A percentile compares a stretch with the other conserved stretches of the same genome.
Conservation (phyloP, 1,140 invertebrate species). For the Paramacrobiotus metropolitanus region DNA sequence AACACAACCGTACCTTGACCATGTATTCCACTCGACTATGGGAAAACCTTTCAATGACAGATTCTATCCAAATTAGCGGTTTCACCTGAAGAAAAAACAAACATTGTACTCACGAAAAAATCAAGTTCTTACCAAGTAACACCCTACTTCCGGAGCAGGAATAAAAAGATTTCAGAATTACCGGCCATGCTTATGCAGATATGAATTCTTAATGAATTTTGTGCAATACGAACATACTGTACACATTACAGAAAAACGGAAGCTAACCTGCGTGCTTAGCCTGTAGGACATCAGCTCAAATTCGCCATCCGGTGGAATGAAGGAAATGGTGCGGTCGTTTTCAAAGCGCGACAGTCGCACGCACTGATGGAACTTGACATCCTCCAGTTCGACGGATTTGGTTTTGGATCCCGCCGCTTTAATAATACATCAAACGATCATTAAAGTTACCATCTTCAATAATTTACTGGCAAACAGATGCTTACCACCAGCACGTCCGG, state of each 20-base stretch:
- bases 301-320: slow-evolving; percentile 96
- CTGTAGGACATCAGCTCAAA: slow-evolving; percentile 99
- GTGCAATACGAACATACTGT: no score
- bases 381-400: slow-evolving; percentile 94
- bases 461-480: no score
- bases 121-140: no score
- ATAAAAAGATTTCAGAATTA: no score
- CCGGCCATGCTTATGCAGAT: no score
- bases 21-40: slow-evolving; percentile 96
- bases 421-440: no score
- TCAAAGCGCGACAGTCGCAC: slow-evolving; percentile 89
- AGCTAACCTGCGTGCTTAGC: slow-evolving; percentile 69
- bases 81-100: slow-evolving; percentile 38
- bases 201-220: no score
- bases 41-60: slow-evolving; percentile 91
- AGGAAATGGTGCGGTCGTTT: slow-evolving; percentile 93
- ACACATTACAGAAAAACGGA: background rate
- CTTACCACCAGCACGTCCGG: slow-evolving; percentile 43
- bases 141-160: background rate
- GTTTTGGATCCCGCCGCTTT: slow-evolving; percentile 63
- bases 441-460: no score
- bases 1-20: slow-evolving; percentile 51
- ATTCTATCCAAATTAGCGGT: slow-evolving; percentile 98
- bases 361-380: slow-evolving; percentile 99
- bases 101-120: no score